These are phyloP conservation scores for Platerodrilus igneus DNA, from an alignment of 2,888 invertebrate species.

Conservation along the genomic window DNA sequence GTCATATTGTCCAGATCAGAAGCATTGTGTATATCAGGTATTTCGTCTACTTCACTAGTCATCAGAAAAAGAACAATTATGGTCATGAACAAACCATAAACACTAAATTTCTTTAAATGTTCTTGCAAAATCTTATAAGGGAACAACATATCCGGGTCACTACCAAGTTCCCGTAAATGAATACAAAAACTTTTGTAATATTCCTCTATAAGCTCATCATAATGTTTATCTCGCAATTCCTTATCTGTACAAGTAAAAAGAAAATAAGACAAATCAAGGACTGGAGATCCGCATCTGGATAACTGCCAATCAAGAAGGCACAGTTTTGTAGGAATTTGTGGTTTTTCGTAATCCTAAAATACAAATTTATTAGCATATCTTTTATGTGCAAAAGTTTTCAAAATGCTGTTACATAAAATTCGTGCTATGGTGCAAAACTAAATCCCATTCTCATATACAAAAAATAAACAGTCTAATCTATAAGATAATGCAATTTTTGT, in stretches of 20 bases:
- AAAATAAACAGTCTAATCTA: too few relatives aligned
- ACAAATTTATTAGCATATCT: too few relatives aligned
- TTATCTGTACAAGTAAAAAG: conserved; percentile 32
- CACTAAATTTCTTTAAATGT: conserved; percentile 32
- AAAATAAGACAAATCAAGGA: conserved; percentile 36
- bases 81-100: conserved; percentile 30
- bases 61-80: conserved; percentile 30
- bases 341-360: too few relatives aligned
- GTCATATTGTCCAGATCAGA: not conserved
- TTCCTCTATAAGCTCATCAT: conserved; percentile 27
- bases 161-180: conserved; percentile 27
- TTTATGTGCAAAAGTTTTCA: too few relatives aligned
- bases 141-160: conserved; percentile 30
- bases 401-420: too few relatives aligned
- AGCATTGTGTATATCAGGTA: conserved; percentile 18
- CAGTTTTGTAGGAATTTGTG: too few relatives aligned
- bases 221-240: conserved; percentile 27
- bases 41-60: conserved; percentile 25
- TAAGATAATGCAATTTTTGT: too few relatives aligned
- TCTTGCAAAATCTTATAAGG: conserved; percentile 31
- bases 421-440: too few relatives aligned
- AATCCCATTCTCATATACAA: too few relatives aligned
- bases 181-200: conserved; percentile 31
- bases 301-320: conserved; percentile 35
- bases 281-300: conserved; percentile 29